These are phyloP conservation scores for Nowickia ferox DNA, from an alignment of 2,888 invertebrate species.

Conservation along the genomic window DNA sequence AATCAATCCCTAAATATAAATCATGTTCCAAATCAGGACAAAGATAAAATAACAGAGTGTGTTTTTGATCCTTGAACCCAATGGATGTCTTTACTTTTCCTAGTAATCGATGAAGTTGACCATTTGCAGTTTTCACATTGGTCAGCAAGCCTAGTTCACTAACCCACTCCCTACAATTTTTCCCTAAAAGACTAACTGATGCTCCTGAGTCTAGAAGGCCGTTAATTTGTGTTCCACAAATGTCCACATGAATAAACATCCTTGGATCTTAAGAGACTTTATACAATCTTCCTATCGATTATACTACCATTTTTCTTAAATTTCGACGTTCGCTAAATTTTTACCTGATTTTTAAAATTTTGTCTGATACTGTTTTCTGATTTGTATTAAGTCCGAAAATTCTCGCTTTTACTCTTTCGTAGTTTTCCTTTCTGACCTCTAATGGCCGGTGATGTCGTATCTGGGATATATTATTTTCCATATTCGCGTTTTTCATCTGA, in stretches of 20 bases:
- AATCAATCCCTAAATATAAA: constrained; percentile 27
- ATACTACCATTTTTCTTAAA: neutral
- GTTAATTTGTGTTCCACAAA: neutral
- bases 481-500: no score
- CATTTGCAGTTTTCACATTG: neutral
- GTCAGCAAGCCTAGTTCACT: neutral
- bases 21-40: constrained; percentile 43
- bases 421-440: no score
- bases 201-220: constrained; percentile 39
- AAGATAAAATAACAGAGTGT: constrained; percentile 19
- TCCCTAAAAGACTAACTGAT: constrained; percentile 24
- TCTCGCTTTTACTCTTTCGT: no score
- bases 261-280: neutral
- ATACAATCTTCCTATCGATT: neutral
- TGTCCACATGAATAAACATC: neutral
- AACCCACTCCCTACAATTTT: constrained; percentile 29
- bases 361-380: no score
- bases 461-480: no score
- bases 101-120: neutral
- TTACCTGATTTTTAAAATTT: no score
- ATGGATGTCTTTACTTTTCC: constrained; percentile 37
- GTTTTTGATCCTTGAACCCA: constrained; percentile 22
- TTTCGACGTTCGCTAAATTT: no score
- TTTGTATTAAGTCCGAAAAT: no score
- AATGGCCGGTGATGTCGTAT: no score